Evolutionary conservation across 2,797 vertebrate genomes (phyloP), one percentile per base, ranked within the genome.

Genomic region (Cossypha heuglini): DNA sequence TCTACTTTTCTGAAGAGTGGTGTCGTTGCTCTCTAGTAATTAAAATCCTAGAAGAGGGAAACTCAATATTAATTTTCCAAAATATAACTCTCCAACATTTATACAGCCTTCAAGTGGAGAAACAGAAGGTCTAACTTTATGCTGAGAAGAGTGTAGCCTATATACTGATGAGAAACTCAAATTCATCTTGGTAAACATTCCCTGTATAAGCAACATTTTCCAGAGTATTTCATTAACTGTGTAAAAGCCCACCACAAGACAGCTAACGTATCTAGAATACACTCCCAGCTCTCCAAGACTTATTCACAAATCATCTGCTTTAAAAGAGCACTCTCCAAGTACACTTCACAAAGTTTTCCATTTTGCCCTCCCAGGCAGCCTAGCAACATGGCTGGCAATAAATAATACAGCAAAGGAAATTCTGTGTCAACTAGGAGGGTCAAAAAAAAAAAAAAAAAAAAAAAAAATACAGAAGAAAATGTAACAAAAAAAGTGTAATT

Each of bases 371-470:
- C 81, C 78, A 97, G 81, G 68, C 83, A 95, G 71, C 86, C 73
- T 89, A 81, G 79, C 78, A 88, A 89, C 75, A 84, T 40, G 3
- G 3, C 52, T 46, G 63, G 63, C 90, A 94, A 96, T 97, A 97
- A 98, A 97, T 96, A 97, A 97, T 10, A 20, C 19, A 22, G 75
- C 69, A 77, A 85, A 95, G 95, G 94, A 97, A 97, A 97, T 94
- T 91, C 82, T 72, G 14, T 91, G 93, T 96, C 95, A 96, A 67
- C 68, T 46, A 66, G 51, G 69, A 87, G 63, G 74, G 78, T 92
- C 92, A 69, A 88, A 94, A 95, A 5, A 66, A 77, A 88, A 94
- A 95, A 5, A 66, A 77, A 52, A 37, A 35, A 19, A 25, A 33
- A 10, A 29, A 51, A 52, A 19, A 21, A 20, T 55, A 66, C 89